Evolutionary conservation across 2,113 vertebrate species (phyloP).

Genomic region (Pituophis catenifer): DNA sequence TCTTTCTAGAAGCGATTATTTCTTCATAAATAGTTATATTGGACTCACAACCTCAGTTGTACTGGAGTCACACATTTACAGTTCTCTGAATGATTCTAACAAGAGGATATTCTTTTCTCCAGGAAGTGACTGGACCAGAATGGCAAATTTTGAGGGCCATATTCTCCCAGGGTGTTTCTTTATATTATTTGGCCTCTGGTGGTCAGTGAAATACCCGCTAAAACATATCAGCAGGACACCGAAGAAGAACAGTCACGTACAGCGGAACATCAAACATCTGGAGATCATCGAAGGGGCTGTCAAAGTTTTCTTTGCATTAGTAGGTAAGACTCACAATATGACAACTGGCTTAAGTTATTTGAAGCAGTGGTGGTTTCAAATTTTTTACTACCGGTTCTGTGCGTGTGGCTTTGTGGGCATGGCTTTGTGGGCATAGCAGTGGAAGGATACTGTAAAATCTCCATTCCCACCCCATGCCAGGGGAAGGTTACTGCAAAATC

Average conservation of each 20-base stretch:
- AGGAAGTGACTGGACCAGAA: conserved; percentile 41
- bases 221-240: conserved; percentile 70
- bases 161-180: conserved; percentile 92
- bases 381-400: no score
- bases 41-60: neutral
- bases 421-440: no score
- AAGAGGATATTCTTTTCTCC: neutral
- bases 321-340: conserved; percentile 74
- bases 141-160: conserved; percentile 96
- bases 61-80: neutral
- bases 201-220: conserved; percentile 81
- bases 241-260: conserved; percentile 51
- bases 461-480: no score
- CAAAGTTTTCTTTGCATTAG: conserved; percentile 74
- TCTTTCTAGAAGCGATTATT: neutral
- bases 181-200: conserved; percentile 87
- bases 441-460: no score
- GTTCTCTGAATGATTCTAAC: neutral
- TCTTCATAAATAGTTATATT: neutral
- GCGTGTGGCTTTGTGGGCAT: no score
- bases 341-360: neutral
- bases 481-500: no score
- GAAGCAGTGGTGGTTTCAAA: neutral
- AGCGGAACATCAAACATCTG: conserved; percentile 61
- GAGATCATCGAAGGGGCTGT: conserved; percentile 80